phyloP scores from a whole-genome alignment of 2,888 invertebrate genomes.

The Monochamus alternatus region DNA sequence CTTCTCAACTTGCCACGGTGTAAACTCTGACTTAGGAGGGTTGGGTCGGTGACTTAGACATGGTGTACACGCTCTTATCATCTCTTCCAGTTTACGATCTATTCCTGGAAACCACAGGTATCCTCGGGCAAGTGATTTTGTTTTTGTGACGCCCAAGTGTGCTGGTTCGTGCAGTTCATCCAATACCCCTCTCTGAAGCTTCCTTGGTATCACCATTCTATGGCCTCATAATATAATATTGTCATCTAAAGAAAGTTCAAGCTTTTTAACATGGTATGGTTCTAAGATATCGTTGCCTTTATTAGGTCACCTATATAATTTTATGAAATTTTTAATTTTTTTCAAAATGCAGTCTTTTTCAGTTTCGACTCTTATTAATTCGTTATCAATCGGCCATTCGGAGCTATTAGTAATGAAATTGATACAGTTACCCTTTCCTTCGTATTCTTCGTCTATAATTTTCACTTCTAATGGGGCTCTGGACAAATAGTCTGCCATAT shows the following conservation, averaged over 20 bases:
- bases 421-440: not conserved
- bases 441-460: not conserved
- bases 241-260: not conserved
- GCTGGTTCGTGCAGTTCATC: constrained; percentile 1
- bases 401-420: not conserved
- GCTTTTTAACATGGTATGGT: not conserved
- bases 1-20: not conserved
- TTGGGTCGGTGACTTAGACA: not conserved
- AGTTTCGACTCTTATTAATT: not conserved
- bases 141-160: not conserved
- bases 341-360: not conserved
- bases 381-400: constrained; percentile 2
- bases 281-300: not conserved
- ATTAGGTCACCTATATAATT: not conserved
- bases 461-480: not conserved
- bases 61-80: not conserved
- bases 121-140: not conserved
- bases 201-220: constrained; percentile 5
- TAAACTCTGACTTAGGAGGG: not conserved
- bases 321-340: not conserved
- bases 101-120: not conserved
- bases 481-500: not conserved
- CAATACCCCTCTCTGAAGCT: not conserved
- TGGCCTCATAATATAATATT: not conserved
- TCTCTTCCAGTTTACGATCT: not conserved